A percentile compares a stretch with the other conserved stretches of the same genome.
Conservation (phyloP, 2,113 vertebrate genomes). For the Campylomormyrus numenius region DNA sequence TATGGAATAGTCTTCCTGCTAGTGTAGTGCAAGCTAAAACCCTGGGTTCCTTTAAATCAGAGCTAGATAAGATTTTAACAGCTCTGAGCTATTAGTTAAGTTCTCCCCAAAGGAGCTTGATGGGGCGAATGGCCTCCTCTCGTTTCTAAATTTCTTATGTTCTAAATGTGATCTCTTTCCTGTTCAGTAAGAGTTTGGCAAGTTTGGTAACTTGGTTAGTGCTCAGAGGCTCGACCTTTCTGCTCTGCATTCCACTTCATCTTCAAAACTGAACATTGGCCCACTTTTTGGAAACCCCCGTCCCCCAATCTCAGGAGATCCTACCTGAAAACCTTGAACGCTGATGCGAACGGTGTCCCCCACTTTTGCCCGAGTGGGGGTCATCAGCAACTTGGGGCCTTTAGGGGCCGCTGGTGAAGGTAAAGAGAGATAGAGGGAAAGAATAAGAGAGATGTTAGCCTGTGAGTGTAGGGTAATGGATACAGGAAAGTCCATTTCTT, state of each 20-base stretch:
- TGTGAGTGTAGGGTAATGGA: slow-evolving; percentile 36
- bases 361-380: slow-evolving; percentile 77
- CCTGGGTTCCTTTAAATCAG: too few species aligned
- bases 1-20: too few species aligned
- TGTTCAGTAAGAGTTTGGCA: slow-evolving; percentile 29
- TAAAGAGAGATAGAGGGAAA: slow-evolving; percentile 23
- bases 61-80: too few species aligned
- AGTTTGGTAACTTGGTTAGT: slow-evolving; percentile 17
- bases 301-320: slow-evolving; percentile 44
- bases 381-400: slow-evolving; percentile 85
- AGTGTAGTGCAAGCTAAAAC: too few species aligned
- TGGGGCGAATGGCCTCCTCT: too few species aligned
- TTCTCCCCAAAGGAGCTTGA: too few species aligned
- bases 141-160: too few species aligned
- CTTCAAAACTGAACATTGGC: slow-evolving; percentile 25
- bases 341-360: slow-evolving; percentile 90
- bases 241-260: slow-evolving; percentile 15
- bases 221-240: slow-evolving; percentile 23
- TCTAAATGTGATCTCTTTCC: background rate
- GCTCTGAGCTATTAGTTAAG: too few species aligned
- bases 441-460: slow-evolving; percentile 40
- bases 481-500: slow-evolving; percentile 44
- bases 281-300: slow-evolving; percentile 32
- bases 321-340: slow-evolving; percentile 93
- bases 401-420: slow-evolving; percentile 77